Base-by-base conservation (phyloP, 2,888 invertebrate genomes). In the Hedya salicella region DNA sequence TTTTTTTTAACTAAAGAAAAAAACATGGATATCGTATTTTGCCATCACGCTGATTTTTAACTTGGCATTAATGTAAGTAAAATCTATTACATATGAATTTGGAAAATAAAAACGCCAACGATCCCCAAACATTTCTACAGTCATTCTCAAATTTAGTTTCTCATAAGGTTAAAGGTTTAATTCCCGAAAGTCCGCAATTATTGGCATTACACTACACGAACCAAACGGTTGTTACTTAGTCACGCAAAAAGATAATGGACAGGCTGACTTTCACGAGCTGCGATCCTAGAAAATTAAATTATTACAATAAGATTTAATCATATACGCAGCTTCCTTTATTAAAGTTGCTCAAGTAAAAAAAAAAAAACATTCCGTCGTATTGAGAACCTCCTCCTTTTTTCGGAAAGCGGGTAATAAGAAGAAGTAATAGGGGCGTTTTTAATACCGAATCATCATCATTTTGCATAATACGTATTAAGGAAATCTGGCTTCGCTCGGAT, bases 191-290 rank as follows among this genome's bases (percentile, higher is more conserved):
- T 66, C 54, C 19, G 53, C 61, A 66, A 66, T 66, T 66, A 66
- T 66, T 66, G 61, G 40, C 60, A 66, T 61, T 60, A 65, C 8
- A 65, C 49, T 61, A 61, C 32, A 66, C 42, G 61, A 61, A 59
- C 52, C 17, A 40, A 66, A 66, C 54, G 9, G 53, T 60, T 60
- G 60, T 53, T 65, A 65, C 65, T 60, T 60, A 65, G 65, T 60
- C 65, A 66, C 65, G 60, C 65, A 66, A 66, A 66, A 66, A 66
- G 14, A 54, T 66, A 61, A 66, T 66, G 66, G 61, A 36, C 21
- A 14, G 19, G 16, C 30, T 48, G 16, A 52, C 54, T 66, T 65
- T 66, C 61, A 54, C 54, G n/a, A 49, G 19, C 40, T 30, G 30
- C 14, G 46, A 53, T 60, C 40, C 40, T 60, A 66, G 19, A 25